Conservation (phyloP, 1,140 invertebrate species). For the silkworm (Bombyx mori) region ASM3026992v2 NC_085120.1:2588001-2588500, state of each 20-base stretch:
- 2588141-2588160: too few species aligned
- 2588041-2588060: too few species aligned
- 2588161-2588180: too few species aligned
- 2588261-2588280: constrained; percentile 3
- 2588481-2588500: constrained; percentile 15
- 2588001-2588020: too few species aligned
- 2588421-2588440: constrained; percentile 41
- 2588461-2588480: constrained; percentile 35
- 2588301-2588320: background rate
- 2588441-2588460: constrained; percentile 42
- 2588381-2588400: constrained; percentile 49
- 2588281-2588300: background rate
- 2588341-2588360: constrained; percentile 53
- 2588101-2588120: too few species aligned
- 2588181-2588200: too few species aligned
- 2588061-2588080: too few species aligned
- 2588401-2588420: constrained; percentile 42
- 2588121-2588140: too few species aligned
- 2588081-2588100: too few species aligned
- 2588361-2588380: constrained; percentile 44
- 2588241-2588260: background rate
- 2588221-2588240: too few species aligned
- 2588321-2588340: constrained; percentile 17
- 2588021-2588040: too few species aligned
- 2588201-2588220: too few species aligned